A percentile compares a stretch with the other conserved stretches of the same genome.
Conservation (phyloP, 2,888 invertebrate genomes). For the Portevinia maculata region DNA sequence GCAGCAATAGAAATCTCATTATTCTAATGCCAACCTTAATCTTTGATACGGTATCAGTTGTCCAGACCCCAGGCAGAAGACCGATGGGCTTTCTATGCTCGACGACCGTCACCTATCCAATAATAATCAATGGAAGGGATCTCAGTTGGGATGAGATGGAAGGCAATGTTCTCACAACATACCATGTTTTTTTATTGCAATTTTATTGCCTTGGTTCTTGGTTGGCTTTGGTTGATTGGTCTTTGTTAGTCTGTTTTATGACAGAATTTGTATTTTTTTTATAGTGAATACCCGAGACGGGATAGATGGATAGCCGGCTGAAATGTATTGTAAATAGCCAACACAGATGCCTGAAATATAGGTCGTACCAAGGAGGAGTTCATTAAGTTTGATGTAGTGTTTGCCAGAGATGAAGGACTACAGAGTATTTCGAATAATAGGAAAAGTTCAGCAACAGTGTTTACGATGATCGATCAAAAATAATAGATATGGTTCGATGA, state of each 20-base stretch:
- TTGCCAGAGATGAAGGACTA: slow-evolving; percentile 43
- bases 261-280: slow-evolving; percentile 13
- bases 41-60: too few species aligned
- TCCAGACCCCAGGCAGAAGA: not conserved
- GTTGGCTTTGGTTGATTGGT: slow-evolving; percentile 9
- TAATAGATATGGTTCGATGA: not conserved
- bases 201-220: slow-evolving; percentile 14
- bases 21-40: slow-evolving; percentile 24
- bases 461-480: not conserved
- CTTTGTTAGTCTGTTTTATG: slow-evolving; percentile 45
- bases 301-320: slow-evolving; percentile 44
- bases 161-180: slow-evolving; percentile 1
- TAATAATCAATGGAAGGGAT: slow-evolving; percentile 11
- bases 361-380: slow-evolving; percentile 26
- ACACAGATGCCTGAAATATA: slow-evolving; percentile 17
- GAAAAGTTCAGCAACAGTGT: not conserved
- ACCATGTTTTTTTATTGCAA: slow-evolving; percentile 15
- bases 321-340: too few species aligned
- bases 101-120: not conserved
- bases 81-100: not conserved
- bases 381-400: slow-evolving; percentile 59
- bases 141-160: not conserved
- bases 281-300: slow-evolving; percentile 8
- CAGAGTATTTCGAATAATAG: not conserved
- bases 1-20: slow-evolving; percentile 58